A percentile compares a stretch with the other conserved stretches of the same genome.
Conservation (phyloP, 2,888 invertebrate genomes). For the Coelinius sp. region DNA sequence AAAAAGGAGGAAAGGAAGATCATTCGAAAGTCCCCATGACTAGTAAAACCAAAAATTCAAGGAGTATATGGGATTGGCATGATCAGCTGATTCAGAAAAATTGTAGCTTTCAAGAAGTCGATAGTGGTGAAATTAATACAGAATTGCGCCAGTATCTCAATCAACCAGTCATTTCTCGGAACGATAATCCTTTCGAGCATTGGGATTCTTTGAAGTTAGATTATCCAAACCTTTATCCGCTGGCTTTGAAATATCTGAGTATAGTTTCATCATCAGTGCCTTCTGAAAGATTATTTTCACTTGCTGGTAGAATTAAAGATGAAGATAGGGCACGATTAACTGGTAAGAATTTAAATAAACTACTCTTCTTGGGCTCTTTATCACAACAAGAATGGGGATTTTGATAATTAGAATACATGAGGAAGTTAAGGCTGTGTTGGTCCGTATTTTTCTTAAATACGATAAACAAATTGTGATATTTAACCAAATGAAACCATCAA, state of each 20-base stretch:
- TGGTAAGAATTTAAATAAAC: not conserved
- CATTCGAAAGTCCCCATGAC: not conserved
- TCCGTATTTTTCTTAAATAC: too few species aligned
- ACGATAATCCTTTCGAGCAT: not conserved
- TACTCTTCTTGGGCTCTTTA: not conserved
- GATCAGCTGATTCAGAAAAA: not conserved
- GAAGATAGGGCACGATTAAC: not conserved
- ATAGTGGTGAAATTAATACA: not conserved
- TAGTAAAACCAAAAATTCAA: not conserved
- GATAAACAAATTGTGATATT: too few species aligned
- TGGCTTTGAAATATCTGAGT: not conserved
- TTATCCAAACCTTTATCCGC: not conserved
- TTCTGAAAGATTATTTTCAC: constrained; percentile 15
- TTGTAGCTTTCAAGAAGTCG: not conserved
- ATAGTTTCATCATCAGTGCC: constrained; percentile 8
- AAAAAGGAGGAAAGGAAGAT: not conserved
- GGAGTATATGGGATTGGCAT: constrained; percentile 26
- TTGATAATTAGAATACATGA: too few species aligned
- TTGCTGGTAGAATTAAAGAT: not conserved
- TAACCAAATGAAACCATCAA: too few species aligned
- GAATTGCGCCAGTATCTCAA: constrained; percentile 7
- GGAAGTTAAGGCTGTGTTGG: too few species aligned
- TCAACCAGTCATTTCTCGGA: not conserved
- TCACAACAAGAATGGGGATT: not conserved
- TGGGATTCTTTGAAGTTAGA: not conserved